phyloP scores from a whole-genome alignment of 2,113 vertebrate genomes.

The Marcusenius ussheri region DNA sequence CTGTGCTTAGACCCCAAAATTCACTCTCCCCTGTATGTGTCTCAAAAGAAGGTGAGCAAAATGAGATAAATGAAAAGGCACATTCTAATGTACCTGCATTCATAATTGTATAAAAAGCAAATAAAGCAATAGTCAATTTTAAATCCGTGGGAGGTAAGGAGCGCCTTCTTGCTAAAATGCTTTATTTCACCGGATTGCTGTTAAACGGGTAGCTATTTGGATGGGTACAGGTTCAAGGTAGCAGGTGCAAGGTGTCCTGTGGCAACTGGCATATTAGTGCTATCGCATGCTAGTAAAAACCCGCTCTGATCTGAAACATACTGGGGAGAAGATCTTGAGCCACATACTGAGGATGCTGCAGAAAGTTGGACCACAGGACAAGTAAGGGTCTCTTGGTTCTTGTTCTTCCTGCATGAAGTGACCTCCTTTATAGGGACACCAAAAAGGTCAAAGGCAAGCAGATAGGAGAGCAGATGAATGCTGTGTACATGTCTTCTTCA shows the following conservation, averaged over 20 bases:
- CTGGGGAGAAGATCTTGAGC: background rate
- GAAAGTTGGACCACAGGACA: background rate
- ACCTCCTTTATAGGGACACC: background rate
- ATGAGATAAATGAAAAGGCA: background rate
- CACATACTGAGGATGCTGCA: background rate
- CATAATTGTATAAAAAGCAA: background rate
- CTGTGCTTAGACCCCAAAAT: background rate
- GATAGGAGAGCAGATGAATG: background rate
- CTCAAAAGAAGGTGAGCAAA: background rate
- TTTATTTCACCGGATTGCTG: background rate
- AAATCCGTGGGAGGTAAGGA: background rate
- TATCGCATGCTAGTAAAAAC: background rate
- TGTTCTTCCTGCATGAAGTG: background rate
- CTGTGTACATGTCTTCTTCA: background rate
- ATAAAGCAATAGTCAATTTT: background rate
- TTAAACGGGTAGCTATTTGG: background rate
- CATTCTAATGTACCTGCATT: background rate
- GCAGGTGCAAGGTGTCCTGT: background rate
- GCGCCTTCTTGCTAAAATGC: background rate
- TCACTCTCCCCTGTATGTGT: background rate
- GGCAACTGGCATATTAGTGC: background rate
- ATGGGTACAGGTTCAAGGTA: background rate
- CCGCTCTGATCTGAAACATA: background rate
- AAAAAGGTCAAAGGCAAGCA: background rate
- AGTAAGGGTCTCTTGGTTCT: background rate